Evolutionary conservation across 2,113 vertebrate species (phyloP).

Genomic region (Hemiscyllium ocellatum): DNA sequence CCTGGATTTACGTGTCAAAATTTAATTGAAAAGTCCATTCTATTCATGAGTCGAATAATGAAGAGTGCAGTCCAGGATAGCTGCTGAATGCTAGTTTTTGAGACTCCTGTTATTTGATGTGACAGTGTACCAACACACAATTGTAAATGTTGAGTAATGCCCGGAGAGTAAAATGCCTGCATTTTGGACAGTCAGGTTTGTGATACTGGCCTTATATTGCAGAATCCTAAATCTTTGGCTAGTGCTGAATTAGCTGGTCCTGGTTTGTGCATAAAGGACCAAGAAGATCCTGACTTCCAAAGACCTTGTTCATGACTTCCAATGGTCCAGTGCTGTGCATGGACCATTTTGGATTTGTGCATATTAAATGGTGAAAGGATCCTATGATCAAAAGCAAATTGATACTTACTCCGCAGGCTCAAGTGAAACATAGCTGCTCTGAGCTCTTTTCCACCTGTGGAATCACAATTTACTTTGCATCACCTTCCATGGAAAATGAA

Average conservation of each 20-base stretch:
- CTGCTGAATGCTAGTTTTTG: too few relatives aligned
- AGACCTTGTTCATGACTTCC: neutral
- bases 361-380: neutral
- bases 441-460: neutral
- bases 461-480: neutral
- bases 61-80: too few relatives aligned
- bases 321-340: neutral
- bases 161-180: too few relatives aligned
- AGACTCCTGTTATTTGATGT: too few relatives aligned
- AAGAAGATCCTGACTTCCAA: neutral
- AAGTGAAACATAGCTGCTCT: neutral
- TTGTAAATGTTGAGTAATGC: too few relatives aligned
- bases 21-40: too few relatives aligned
- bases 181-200: too few relatives aligned
- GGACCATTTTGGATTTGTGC: neutral
- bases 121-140: too few relatives aligned
- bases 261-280: neutral
- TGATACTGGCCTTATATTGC: neutral
- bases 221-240: neutral
- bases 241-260: neutral
- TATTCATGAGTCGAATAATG: too few relatives aligned
- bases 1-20: too few relatives aligned
- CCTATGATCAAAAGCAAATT: neutral
- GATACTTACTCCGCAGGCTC: neutral
- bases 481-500: neutral